Evolutionary conservation across 2,113 vertebrate species (phyloP).

Genomic region (Arvicanthis niloticus): DNA sequence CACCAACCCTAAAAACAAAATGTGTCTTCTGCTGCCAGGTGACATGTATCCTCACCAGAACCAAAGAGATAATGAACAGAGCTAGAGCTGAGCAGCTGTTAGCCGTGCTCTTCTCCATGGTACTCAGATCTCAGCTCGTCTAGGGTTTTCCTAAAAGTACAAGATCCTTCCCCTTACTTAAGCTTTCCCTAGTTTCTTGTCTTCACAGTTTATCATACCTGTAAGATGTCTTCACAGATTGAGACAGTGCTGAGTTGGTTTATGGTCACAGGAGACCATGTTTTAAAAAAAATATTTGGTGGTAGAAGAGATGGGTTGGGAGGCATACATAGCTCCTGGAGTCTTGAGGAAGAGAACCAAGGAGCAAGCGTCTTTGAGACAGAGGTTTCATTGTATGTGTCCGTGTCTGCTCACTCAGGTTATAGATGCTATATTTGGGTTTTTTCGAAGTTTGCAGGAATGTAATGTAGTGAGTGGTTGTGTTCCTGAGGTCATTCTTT

Average conservation of each 20-base stretch:
- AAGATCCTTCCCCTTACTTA: background rate
- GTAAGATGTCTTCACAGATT: background rate
- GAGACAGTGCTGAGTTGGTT: background rate
- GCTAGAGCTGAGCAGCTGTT: background rate
- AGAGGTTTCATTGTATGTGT: background rate
- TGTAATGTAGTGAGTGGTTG: background rate
- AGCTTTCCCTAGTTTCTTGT: background rate
- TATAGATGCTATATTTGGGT: background rate
- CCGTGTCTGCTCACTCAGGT: background rate
- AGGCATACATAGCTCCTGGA: background rate
- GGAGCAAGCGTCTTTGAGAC: background rate
- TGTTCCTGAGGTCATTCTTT: background rate
- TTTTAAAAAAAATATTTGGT: background rate
- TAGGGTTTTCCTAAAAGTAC: background rate
- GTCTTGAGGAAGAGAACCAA: background rate
- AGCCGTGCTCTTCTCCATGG: background rate
- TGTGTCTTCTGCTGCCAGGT: background rate
- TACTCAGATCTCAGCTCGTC: background rate
- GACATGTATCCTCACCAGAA: background rate
- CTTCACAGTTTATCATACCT: background rate
- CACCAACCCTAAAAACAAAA: background rate
- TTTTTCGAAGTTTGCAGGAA: background rate
- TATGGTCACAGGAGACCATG: background rate
- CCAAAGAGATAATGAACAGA: background rate
- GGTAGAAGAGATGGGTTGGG: background rate